Percentiles rank a stretch among this genome's conserved stretches.
Conservation (phyloP, 2,113 vertebrate genomes). For the Anolis carolinensis region DNA sequence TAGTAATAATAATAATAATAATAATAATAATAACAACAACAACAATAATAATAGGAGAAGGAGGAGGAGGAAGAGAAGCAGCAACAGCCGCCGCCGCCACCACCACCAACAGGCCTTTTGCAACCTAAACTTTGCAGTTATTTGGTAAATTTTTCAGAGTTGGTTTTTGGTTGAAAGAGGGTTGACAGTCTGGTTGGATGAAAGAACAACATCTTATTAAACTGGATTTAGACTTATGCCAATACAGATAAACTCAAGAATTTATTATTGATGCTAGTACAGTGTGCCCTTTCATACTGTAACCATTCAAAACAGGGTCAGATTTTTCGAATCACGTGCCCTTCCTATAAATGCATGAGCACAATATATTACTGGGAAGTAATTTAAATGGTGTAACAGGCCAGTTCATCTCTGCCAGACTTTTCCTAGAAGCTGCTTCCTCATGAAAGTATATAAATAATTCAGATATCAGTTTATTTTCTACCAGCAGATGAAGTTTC, state of each 20-base stretch:
- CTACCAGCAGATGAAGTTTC: conserved; percentile 63
- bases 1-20: too few species aligned
- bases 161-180: too few species aligned
- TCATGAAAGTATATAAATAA: conserved; percentile 63
- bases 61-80: too few species aligned
- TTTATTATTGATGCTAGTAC: neutral
- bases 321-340: conserved; percentile 27
- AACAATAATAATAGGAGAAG: too few species aligned
- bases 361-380: neutral
- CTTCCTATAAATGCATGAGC: neutral
- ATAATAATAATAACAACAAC: too few species aligned
- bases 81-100: too few species aligned
- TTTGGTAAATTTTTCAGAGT: too few species aligned
- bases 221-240: neutral
- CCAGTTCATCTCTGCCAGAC: conserved; percentile 35
- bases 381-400: conserved; percentile 44
- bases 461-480: conserved; percentile 69
- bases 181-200: too few species aligned
- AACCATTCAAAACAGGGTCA: neutral
- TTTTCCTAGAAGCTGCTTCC: conserved; percentile 43
- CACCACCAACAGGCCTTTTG: too few species aligned
- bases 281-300: too few species aligned
- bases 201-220: too few species aligned
- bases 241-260: neutral
- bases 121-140: too few species aligned